Evolutionary conservation across 2,113 vertebrate species (phyloP).

Genomic region (Prinia subflava): DNA sequence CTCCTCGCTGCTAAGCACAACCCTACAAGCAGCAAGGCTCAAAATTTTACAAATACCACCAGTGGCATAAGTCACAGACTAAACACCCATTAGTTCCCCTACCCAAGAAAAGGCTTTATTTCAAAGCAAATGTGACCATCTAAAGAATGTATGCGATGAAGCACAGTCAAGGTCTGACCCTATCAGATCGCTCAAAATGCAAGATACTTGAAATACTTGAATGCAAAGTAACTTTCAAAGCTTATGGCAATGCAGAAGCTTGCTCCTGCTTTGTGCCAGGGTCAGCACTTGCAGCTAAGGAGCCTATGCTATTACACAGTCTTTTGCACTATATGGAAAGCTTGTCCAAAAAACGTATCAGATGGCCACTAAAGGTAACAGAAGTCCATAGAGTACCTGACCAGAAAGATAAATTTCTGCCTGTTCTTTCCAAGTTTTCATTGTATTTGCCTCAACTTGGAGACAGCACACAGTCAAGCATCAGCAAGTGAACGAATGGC

Average conservation of each 20-base stretch:
- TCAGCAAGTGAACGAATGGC: rapidly evolving
- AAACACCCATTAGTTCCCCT: not conserved
- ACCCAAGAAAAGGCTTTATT: not conserved
- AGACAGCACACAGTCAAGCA: not conserved
- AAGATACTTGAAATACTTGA: not conserved
- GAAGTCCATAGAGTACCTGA: not conserved
- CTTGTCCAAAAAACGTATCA: not conserved
- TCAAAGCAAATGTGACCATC: not conserved
- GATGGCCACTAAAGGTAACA: not conserved
- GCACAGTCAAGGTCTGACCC: not conserved
- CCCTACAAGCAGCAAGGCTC: not conserved
- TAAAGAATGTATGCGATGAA: not conserved
- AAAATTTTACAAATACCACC: not conserved
- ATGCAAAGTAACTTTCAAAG: not conserved
- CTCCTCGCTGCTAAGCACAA: not conserved
- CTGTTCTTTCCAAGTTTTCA: not conserved
- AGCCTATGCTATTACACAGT: not conserved
- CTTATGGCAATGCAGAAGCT: not conserved
- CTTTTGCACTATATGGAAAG: not conserved
- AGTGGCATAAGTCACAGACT: rapidly evolving
- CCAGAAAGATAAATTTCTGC: not conserved
- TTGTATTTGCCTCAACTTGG: not conserved
- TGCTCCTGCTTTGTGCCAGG: not conserved
- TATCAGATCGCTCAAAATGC: not conserved
- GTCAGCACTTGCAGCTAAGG: not conserved